Conservation (phyloP, 2,113 vertebrate genomes). For the Lasiurus borealis region DNA sequence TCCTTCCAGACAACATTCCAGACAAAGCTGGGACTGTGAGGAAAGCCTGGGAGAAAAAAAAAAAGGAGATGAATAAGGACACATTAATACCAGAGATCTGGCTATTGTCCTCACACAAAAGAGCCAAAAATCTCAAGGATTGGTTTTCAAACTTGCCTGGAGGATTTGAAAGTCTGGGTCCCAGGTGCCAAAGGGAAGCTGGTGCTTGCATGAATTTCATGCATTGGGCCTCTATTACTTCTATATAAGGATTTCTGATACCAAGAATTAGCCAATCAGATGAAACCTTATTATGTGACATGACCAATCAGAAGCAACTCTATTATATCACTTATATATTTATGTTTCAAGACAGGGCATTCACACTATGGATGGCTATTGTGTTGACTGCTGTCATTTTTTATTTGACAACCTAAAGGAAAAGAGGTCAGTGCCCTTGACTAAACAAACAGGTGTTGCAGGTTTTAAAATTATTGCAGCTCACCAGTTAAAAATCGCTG, state of each 20-base stretch:
- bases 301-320: background rate
- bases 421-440: background rate
- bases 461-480: background rate
- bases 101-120: constrained; percentile 29
- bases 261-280: background rate
- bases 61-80: constrained; percentile 2
- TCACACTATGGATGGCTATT: background rate
- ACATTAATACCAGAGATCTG: background rate
- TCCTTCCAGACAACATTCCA: too few species aligned
- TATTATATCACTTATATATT: background rate
- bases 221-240: too few species aligned
- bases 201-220: too few species aligned
- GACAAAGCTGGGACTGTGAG: too few species aligned
- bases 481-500: background rate
- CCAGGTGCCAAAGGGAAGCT: too few species aligned
- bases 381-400: background rate
- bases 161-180: too few species aligned
- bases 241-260: background rate
- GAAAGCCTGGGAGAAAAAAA: background rate
- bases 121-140: constrained; percentile 54
- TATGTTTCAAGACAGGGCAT: background rate
- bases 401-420: background rate
- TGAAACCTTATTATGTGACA: background rate
- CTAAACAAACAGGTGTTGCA: background rate
- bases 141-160: constrained; percentile 31